phyloP scores from a whole-genome alignment of 2,888 invertebrate species.

The Eilema griseolum region DNA sequence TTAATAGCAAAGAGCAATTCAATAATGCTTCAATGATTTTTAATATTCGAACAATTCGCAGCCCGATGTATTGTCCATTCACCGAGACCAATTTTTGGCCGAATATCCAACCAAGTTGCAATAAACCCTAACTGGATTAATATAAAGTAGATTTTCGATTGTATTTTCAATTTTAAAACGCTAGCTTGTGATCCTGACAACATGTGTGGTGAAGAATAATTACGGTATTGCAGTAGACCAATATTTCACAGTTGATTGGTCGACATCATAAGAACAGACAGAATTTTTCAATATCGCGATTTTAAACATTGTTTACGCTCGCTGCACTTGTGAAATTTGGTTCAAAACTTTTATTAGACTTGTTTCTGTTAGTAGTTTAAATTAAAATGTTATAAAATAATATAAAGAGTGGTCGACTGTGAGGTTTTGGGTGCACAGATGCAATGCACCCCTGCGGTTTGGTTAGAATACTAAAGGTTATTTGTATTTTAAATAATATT shows the following conservation, averaged over 20 bases:
- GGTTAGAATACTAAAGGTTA: slow-evolving; percentile 10
- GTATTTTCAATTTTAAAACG: slow-evolving; percentile 30
- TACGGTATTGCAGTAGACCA: slow-evolving; percentile 50
- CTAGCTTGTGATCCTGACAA: slow-evolving; percentile 43
- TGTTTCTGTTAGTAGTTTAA: slow-evolving; percentile 23
- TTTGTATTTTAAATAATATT: slow-evolving; percentile 10
- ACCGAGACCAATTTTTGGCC: slow-evolving; percentile 67
- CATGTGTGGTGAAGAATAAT: slow-evolving; percentile 61
- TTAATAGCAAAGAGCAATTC: slow-evolving; percentile 80
- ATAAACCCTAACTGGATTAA: slow-evolving; percentile 31
- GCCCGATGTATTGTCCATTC: slow-evolving; percentile 73
- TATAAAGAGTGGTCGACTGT: slow-evolving; percentile 12
- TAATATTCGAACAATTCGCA: slow-evolving; percentile 81
- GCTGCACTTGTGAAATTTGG: slow-evolving; percentile 31
- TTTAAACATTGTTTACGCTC: slow-evolving; percentile 36
- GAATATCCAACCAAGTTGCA: slow-evolving; percentile 24
- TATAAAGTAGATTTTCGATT: slow-evolving; percentile 47
- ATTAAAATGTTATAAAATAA: slow-evolving; percentile 26
- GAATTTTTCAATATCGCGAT: slow-evolving; percentile 52
- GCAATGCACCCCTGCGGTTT: slow-evolving; percentile 27
- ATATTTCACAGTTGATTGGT: slow-evolving; percentile 62
- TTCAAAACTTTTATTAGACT: slow-evolving; percentile 27
- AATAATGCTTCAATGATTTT: slow-evolving; percentile 83
- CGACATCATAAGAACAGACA: slow-evolving; percentile 52
- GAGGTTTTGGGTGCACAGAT: slow-evolving; percentile 32